These are phyloP conservation scores for Antheraea pernyi DNA, from an alignment of 1,140 invertebrate species.

Conservation along the genomic window DNA sequence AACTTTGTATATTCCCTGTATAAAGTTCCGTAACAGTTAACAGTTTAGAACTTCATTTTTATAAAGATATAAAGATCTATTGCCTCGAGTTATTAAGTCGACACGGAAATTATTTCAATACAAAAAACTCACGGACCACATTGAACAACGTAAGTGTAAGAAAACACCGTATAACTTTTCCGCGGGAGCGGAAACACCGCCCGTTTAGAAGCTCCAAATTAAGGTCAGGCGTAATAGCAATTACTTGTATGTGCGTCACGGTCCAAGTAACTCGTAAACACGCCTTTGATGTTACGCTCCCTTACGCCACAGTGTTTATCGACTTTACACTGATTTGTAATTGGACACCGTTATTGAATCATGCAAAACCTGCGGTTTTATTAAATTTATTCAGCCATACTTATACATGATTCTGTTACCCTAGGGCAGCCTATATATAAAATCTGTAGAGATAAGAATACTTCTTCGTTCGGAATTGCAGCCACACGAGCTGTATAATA, in stretches of 20 bases:
- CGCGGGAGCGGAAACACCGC: background rate
- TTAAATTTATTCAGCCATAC: background rate
- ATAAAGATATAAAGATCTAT: no score
- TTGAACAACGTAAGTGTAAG: background rate
- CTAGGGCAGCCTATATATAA: no score
- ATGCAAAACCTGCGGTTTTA: background rate
- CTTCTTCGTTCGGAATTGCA: no score
- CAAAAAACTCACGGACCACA: background rate
- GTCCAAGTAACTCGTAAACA: constrained; percentile 3
- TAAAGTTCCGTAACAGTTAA: no score
- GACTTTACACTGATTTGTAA: constrained; percentile 8
- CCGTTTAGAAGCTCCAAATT: background rate
- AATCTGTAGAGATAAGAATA: no score
- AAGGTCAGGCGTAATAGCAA: constrained; percentile 6
- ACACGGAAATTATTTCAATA: background rate
- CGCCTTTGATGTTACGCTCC: constrained; percentile 9
- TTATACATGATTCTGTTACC: no score
- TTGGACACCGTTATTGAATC: background rate
- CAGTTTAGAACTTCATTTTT: no score
- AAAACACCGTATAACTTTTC: background rate
- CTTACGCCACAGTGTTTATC: background rate
- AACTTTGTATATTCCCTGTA: no score
- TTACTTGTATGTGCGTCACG: constrained; percentile 7
- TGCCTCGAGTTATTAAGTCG: background rate
- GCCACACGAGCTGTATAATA: no score